These are phyloP conservation scores for Euzophera pinguis DNA, from an alignment of 2,888 invertebrate genomes.

Conservation along the genomic window DNA sequence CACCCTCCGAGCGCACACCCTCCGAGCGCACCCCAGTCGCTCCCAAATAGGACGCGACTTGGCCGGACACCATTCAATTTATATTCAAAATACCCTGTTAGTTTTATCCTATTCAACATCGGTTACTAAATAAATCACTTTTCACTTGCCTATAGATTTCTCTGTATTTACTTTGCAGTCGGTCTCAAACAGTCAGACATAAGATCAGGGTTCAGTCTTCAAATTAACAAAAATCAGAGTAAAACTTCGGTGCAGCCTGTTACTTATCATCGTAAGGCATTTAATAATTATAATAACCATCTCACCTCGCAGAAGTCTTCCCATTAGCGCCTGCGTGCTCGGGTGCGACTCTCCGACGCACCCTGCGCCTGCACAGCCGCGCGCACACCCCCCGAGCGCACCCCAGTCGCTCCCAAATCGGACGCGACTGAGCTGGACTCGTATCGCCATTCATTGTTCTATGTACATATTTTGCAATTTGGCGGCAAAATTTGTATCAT, in stretches of 20 bases:
- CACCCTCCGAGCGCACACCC: conserved; percentile 42
- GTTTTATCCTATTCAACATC: too few species aligned
- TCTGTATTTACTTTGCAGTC: too few species aligned
- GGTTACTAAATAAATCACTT: too few species aligned
- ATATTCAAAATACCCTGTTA: too few species aligned
- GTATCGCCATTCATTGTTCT: conserved; percentile 41
- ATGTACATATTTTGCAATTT: neutral
- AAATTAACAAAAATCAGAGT: too few species aligned
- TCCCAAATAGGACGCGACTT: conserved; percentile 46
- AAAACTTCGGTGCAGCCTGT: too few species aligned
- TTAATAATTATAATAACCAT: neutral
- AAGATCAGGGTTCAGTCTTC: too few species aligned
- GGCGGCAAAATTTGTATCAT: neutral
- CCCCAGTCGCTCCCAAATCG: conserved; percentile 52
- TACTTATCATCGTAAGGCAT: too few species aligned
- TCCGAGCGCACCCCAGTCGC: conserved; percentile 50
- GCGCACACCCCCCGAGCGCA: conserved; percentile 51
- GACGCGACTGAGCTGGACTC: conserved; percentile 30
- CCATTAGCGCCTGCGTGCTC: conserved; percentile 37
- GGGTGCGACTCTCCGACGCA: conserved; percentile 47
- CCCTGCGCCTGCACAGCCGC: conserved; percentile 40
- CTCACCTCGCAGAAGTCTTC: conserved; percentile 37
- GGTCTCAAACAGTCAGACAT: too few species aligned
- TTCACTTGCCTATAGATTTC: too few species aligned
- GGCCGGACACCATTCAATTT: too few species aligned